phyloP scores from a whole-genome alignment of 1,140 invertebrate species.

The Camponotus pennsylvanicus region DNA sequence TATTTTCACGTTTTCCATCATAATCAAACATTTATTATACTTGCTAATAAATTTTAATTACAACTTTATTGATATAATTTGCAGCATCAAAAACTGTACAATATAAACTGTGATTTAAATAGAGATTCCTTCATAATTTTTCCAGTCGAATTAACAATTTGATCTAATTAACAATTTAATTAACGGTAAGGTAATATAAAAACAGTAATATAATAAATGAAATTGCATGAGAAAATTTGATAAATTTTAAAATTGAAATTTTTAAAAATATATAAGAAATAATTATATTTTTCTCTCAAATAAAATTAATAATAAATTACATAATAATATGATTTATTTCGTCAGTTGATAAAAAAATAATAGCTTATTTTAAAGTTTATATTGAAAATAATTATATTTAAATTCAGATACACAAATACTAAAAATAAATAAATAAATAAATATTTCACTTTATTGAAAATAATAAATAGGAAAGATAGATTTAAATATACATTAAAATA shows the following conservation, averaged over 20 bases:
- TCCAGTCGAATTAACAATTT: too few species aligned
- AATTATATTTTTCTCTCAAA: too few species aligned
- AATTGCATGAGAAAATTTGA: neutral
- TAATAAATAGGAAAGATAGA: too few species aligned
- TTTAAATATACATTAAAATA: too few species aligned
- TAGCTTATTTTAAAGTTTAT: constrained; percentile 6
- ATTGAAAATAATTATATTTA: too few species aligned
- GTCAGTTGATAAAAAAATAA: neutral
- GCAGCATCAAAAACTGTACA: neutral
- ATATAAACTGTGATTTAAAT: neutral
- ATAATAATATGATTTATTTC: neutral
- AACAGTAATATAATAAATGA: neutral
- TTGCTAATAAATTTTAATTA: constrained; percentile 24
- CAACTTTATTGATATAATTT: neutral
- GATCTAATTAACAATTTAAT: neutral
- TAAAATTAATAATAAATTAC: neutral
- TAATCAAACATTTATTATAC: constrained; percentile 9
- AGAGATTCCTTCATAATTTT: too few species aligned
- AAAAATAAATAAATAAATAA: too few species aligned
- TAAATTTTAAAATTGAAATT: neutral
- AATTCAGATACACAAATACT: too few species aligned
- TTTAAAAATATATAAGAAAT: too few species aligned
- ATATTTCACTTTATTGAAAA: neutral
- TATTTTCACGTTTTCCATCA: neutral
- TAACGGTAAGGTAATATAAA: neutral